A percentile compares a stretch with the other conserved stretches of the same genome.
phyloP scores from a whole-genome alignment of 2,797 vertebrate species.

The Urosaurus nigricauda region DNA sequence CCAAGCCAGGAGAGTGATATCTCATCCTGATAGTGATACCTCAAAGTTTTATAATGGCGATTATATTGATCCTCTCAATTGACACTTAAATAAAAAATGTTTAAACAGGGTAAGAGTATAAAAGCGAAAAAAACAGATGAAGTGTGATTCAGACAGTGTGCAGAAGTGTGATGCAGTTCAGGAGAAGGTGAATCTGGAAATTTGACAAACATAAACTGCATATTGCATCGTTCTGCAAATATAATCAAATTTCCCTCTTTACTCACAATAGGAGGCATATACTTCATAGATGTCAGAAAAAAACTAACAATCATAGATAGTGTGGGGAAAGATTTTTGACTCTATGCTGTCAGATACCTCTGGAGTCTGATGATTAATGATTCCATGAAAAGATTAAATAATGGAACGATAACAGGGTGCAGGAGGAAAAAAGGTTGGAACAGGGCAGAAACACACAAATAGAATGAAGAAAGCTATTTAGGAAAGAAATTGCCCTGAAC shows the following conservation, averaged over 20 bases:
- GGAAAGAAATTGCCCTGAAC: constrained; percentile 29
- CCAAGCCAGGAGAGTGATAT: too few species aligned
- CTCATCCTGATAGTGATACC: too few species aligned
- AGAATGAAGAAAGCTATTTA: constrained; percentile 46
- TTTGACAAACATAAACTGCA: constrained; percentile 17
- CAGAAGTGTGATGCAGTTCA: not conserved
- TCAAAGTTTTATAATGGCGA: not conserved
- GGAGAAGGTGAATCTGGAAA: not conserved
- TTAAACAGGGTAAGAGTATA: not conserved
- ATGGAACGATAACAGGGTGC: constrained; percentile 5
- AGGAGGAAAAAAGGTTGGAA: constrained; percentile 38
- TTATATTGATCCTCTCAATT: not conserved
- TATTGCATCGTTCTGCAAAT: constrained; percentile 38
- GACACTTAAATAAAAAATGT: not conserved
- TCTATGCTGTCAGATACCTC: constrained; percentile 18
- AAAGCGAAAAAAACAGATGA: not conserved
- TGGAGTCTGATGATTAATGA: constrained; percentile 55
- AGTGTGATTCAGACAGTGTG: not conserved
- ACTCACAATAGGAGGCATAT: constrained; percentile 25
- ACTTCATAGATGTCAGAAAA: constrained; percentile 52
- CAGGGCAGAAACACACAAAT: constrained; percentile 35
- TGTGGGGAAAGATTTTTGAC: constrained; percentile 50
- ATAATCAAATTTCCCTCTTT: constrained; percentile 50
- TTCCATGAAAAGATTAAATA: constrained; percentile 55
- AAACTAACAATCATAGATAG: constrained; percentile 46